Base-by-base conservation (phyloP, 2,113 vertebrate species). In the Diphyllodes magnificus region DNA sequence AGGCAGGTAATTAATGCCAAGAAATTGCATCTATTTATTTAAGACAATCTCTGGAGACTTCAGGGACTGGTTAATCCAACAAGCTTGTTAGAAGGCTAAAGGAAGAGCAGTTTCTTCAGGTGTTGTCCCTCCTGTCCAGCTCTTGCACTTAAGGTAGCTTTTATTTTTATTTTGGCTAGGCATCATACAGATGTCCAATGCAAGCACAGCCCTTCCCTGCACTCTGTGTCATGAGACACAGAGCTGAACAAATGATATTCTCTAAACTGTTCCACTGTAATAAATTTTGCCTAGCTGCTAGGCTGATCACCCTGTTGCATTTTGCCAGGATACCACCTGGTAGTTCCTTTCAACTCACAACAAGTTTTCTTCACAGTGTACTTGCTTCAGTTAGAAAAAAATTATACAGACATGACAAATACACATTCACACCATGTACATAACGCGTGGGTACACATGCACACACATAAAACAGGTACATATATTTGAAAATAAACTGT, bases 1-100 rank as follows among this genome's bases (percentile, higher is more conserved):
- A 79, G 24, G 28, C 35, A 81, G 47, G 63, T 88, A 93, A 95
- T 92, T 95, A 93, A 90, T 77, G 54, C 54, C 22, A n/a, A 88
- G 63, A 27, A 17, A 53, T 57, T 53, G 40, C 40, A 68, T 86
- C 35, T 93, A 73, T 88, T 93, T 94, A 60, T 87, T 92, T 82
- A 88, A 86, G 59, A 21, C 21, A 11, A 15, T 45, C 80, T 70
- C 89, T 75, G 71, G 64, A 78, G 76, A 31, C 42, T 86, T 69
- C 71, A 59, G 50, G 57, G 50, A 35, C 33, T 69, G 59, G 17
- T 82, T 82, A 65, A 88, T 88, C 39, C 42, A 61, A 80, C 25
- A 82, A 68, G 33, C 66, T 66, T 82, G 33, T 71, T 79, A 47
- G 53, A 79, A 75, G 24, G 16, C 45, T 53, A 27, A 25, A 86